These are phyloP conservation scores for Zoanthus gigantus DNA, from an alignment of 92 coral and sea anemone genomes.

Conservation along the genomic window DNA sequence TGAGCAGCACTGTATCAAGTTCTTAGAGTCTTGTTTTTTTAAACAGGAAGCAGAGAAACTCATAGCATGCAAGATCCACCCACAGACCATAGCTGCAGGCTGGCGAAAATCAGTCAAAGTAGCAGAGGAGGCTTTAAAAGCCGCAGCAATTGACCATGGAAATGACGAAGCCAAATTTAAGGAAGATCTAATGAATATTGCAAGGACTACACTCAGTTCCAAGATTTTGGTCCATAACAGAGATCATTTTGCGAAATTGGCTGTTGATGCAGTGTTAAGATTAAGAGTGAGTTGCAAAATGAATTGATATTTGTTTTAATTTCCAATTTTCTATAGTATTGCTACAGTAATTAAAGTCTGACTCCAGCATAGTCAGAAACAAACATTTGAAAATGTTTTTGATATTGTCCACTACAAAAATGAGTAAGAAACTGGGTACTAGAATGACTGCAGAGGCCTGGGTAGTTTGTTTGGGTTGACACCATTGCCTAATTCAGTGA, in stretches of 20 bases:
- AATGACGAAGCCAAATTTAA: conserved; percentile 79
- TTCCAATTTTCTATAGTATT: no score
- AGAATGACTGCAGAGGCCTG: no score
- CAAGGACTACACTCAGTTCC: conserved; percentile 97
- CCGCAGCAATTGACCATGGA: conserved; percentile 92
- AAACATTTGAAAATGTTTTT: no score
- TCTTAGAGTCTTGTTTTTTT: neutral
- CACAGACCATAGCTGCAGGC: conserved; percentile 94
- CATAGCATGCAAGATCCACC: conserved; percentile 87
- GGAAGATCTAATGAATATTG: conserved; percentile 97
- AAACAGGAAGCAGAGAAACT: conserved; percentile 96
- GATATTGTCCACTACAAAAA: no score
- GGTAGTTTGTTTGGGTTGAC: no score
- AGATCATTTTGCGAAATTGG: conserved; percentile 95
- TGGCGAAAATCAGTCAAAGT: conserved; percentile 95
- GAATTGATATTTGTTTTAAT: no score
- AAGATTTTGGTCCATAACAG: conserved; percentile 95
- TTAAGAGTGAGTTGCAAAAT: conserved; percentile 65
- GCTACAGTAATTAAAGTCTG: no score
- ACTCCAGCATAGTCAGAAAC: no score
- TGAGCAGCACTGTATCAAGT: no score
- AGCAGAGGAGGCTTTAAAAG: conserved; percentile 87
- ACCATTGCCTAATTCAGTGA: no score
- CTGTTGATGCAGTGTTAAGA: conserved; percentile 97
- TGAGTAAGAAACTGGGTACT: no score